phyloP scores from a whole-genome alignment of 1,140 invertebrate genomes.

The Helicoverpa armigera region DNA sequence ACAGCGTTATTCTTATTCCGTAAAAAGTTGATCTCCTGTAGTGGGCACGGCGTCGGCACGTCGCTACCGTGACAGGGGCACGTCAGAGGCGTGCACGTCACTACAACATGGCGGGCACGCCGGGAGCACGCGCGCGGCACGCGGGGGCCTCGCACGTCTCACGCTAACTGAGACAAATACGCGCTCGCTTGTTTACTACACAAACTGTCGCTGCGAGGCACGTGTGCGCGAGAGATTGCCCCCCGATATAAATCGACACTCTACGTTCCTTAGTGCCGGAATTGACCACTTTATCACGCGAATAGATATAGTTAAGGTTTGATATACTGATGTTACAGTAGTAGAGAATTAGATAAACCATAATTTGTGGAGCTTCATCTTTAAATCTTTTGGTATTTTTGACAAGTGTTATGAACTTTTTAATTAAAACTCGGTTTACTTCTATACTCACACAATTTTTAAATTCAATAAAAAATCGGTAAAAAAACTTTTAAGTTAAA shows the following conservation, averaged over 20 bases:
- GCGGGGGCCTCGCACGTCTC: not conserved
- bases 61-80: not conserved
- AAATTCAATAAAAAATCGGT: no score
- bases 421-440: no score
- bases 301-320: not conserved
- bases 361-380: no score
- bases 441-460: no score
- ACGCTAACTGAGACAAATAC: conserved; percentile 13
- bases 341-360: no score
- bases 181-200: conserved; percentile 5
- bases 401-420: no score
- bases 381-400: no score
- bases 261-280: not conserved
- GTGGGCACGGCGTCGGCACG: not conserved
- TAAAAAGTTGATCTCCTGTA: not conserved
- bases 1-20: no score
- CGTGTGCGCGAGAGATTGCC: not conserved
- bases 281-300: not conserved
- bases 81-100: not conserved
- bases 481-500: no score
- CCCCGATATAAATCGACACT: not conserved
- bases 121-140: not conserved
- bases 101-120: not conserved
- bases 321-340: no score
- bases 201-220: not conserved